Base-by-base conservation (phyloP, 1,140 invertebrate species). In the Akabosia matsudoensis region DNA sequence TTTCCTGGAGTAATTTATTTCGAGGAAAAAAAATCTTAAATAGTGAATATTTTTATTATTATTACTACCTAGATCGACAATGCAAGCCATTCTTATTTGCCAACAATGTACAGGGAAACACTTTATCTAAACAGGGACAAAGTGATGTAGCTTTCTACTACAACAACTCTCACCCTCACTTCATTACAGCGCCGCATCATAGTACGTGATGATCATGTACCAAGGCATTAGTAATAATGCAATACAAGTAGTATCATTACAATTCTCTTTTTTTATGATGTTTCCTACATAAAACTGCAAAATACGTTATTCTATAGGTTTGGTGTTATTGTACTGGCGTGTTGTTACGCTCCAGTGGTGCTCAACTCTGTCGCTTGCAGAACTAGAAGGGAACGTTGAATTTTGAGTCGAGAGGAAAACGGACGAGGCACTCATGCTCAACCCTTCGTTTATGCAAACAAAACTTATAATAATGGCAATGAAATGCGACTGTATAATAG, bases 291-390 rank as follows among this genome's bases (percentile, higher is more conserved):
- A n/a, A n/a, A n/a, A n/a, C 54, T 22, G 24, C 14, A 61, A n/a
- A 3, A 24, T 22, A 61, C 24, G 24, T 13, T 7, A 61, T 61
- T 7, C 13, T 61, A 61, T 61, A 61, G 24, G 7, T 61, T n/a
- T 61, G 54, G 4, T 7, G n/a, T 24, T 61, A 24, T 61, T 61
- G 14, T 61, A 7, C 54, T 45, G 37, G 37, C 37, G 37, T 45
- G 37, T 7, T 45, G 54, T 61, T 61, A 13, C 54, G 54, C 54
- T 61, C 54, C 54, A 61, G 54, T 61, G 54, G 54, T 24, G 54
- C 54, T 61, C 24, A 61, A 18, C 54, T 61, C 54, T 7, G 54
- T 61, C 4, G 54, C 54, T 51, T 51, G 24, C 54, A 16, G 54
- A n/a, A 61, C 54, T 61, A n/a, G 10, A 51, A n/a, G n/a, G n/a